These are phyloP conservation scores for Tachina lurida DNA, from an alignment of 2,888 invertebrate species.

Conservation along the genomic window DNA sequence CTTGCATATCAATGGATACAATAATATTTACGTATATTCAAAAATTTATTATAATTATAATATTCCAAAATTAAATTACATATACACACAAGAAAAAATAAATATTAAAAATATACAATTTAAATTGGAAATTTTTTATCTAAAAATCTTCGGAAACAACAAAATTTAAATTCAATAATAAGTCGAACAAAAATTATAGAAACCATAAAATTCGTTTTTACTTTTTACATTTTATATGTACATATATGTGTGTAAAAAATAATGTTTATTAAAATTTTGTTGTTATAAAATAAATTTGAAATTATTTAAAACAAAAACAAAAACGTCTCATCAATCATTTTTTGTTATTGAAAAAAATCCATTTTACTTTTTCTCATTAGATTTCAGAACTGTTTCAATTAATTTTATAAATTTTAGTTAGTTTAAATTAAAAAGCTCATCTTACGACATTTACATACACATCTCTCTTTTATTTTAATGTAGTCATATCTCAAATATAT, in stretches of 20 bases:
- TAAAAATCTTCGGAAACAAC: conserved; percentile 24
- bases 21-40: conserved; percentile 73
- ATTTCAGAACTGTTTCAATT: neutral
- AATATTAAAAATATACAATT: conserved; percentile 43
- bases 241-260: conserved; percentile 61
- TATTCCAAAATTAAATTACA: conserved; percentile 54
- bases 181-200: conserved; percentile 31
- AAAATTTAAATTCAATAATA: conserved; percentile 58
- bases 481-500: too few relatives aligned
- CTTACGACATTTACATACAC: too few relatives aligned
- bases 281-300: conserved; percentile 61
- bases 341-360: conserved; percentile 4
- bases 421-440: too few relatives aligned
- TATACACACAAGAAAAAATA: conserved; percentile 62
- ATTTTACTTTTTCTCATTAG: neutral
- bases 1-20: conserved; percentile 75
- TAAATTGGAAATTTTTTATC: conserved; percentile 54
- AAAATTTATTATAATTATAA: conserved; percentile 62
- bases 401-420: too few relatives aligned
- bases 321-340: conserved; percentile 35
- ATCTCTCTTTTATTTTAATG: too few relatives aligned
- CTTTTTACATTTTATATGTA: conserved; percentile 63
- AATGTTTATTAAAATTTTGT: conserved; percentile 52
- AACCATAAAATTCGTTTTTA: conserved; percentile 40
- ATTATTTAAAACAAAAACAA: conserved; percentile 39